phyloP scores from a whole-genome alignment of 2,888 invertebrate species.

The Esperia sulphurella region DNA sequence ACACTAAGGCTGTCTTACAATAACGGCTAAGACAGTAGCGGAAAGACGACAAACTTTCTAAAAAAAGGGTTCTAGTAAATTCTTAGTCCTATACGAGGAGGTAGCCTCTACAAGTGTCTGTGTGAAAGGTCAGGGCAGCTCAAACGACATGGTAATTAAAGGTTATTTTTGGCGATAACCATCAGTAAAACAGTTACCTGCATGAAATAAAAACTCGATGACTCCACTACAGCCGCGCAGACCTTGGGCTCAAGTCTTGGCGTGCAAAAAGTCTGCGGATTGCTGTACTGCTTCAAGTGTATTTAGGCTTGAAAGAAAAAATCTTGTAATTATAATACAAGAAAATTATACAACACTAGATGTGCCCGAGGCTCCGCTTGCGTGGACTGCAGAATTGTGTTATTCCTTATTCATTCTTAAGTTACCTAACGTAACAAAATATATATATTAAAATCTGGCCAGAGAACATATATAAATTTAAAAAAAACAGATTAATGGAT shows the following conservation, averaged over 20 bases:
- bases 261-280: slow-evolving; percentile 56
- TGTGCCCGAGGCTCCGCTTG: too few species aligned
- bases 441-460: too few species aligned
- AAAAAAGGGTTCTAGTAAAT: slow-evolving; percentile 34
- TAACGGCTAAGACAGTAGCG: too few species aligned
- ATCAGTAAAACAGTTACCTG: slow-evolving; percentile 75
- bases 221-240: slow-evolving; percentile 37
- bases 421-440: too few species aligned
- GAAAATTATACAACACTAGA: too few species aligned
- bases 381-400: too few species aligned
- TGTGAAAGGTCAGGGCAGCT: slow-evolving; percentile 74
- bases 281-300: slow-evolving; percentile 23
- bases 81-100: slow-evolving; percentile 42
- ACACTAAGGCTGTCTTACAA: too few species aligned
- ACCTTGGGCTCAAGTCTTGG: slow-evolving; percentile 60
- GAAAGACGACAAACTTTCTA: background rate
- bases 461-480: too few species aligned
- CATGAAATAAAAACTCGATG: slow-evolving; percentile 68
- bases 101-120: slow-evolving; percentile 50
- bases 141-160: slow-evolving; percentile 77
- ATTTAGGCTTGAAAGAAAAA: slow-evolving; percentile 24
- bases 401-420: too few species aligned
- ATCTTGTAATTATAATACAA: too few species aligned
- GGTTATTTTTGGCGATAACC: slow-evolving; percentile 78
- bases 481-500: too few species aligned